phyloP scores from a whole-genome alignment of 1,140 invertebrate genomes.

The Odontomachus brunneus region DNA sequence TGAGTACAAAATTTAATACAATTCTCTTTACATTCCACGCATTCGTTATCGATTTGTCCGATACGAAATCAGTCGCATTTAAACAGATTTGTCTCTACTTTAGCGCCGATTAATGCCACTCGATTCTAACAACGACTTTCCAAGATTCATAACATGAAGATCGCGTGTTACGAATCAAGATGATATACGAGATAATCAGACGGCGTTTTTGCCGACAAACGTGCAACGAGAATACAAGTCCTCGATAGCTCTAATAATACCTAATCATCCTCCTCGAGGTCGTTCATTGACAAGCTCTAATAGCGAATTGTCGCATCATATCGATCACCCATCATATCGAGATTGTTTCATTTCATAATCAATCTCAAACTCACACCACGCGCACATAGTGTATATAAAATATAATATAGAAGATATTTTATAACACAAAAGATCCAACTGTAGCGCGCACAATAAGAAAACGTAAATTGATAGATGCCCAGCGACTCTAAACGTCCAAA shows the following conservation, averaged over 20 bases:
- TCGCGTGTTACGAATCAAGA: not conserved
- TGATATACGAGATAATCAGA: slow-evolving; percentile 19
- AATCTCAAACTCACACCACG: not conserved
- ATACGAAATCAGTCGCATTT: too few species aligned
- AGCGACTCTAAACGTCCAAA: not conserved
- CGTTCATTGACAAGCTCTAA: slow-evolving; percentile 10
- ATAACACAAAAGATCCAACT: too few species aligned
- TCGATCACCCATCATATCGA: not conserved
- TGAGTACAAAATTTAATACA: too few species aligned
- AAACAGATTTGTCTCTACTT: too few species aligned
- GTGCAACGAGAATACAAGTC: not conserved
- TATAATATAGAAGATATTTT: too few species aligned
- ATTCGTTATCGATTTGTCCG: too few species aligned
- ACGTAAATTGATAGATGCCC: not conserved
- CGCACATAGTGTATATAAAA: not conserved
- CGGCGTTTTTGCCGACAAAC: not conserved
- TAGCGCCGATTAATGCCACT: too few species aligned
- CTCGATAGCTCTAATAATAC: not conserved
- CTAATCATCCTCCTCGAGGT: slow-evolving; percentile 24
- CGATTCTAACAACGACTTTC: too few species aligned
- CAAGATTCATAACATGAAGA: not conserved
- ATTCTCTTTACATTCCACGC: too few species aligned
- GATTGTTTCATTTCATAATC: not conserved
- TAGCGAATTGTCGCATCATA: not conserved
- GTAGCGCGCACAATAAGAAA: too few species aligned